Conservation (phyloP, 2,113 vertebrate species). For the Cairina moschata region DNA sequence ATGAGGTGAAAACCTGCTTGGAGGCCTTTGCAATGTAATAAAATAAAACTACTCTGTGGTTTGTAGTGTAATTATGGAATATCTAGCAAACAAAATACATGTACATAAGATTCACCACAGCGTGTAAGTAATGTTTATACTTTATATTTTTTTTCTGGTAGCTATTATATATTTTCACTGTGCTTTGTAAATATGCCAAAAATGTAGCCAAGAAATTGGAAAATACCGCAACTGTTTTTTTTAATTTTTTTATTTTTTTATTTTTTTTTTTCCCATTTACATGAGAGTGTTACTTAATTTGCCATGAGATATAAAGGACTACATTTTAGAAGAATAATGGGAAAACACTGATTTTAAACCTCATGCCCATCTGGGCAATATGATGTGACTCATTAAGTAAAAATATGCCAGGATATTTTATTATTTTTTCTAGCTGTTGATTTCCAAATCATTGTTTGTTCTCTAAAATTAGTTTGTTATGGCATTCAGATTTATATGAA, state of each 20-base stretch:
- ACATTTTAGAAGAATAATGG: constrained; percentile 77
- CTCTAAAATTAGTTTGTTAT: neutral
- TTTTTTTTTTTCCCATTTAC: neutral
- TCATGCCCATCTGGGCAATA: constrained; percentile 75
- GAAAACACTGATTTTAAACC: constrained; percentile 59
- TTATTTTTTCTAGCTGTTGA: neutral
- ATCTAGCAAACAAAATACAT: neutral
- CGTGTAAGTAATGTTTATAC: neutral
- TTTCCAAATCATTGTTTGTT: neutral
- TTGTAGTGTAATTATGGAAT: neutral
- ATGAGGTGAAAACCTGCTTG: neutral
- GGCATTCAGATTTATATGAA: neutral
- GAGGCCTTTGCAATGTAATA: neutral
- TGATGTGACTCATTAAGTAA: constrained; percentile 63
- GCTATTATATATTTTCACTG: neutral
- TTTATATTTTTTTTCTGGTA: neutral
- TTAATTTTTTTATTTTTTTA: too few relatives aligned
- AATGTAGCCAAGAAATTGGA: neutral
- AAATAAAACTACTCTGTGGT: neutral
- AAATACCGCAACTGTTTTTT: neutral
- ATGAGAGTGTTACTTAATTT: constrained; percentile 59
- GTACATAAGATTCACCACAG: neutral
- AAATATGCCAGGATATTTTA: neutral
- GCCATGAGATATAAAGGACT: constrained; percentile 80
- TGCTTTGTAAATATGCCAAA: neutral